Conservation (phyloP, 2,113 vertebrate species). For the Malurus alboscapulatus region DNA sequence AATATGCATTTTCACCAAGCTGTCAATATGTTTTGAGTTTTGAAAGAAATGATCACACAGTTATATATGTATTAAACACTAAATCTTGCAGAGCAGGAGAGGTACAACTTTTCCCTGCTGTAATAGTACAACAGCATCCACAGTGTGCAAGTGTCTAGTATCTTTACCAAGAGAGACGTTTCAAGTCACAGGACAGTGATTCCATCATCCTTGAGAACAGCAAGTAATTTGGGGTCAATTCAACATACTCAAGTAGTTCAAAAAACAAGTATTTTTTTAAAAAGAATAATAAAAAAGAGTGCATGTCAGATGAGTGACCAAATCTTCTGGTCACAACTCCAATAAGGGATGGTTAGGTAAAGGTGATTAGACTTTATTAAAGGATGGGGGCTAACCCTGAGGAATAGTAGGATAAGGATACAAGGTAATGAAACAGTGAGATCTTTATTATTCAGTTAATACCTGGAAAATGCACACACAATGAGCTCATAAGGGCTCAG, state of each 20-base stretch:
- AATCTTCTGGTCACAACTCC: neutral
- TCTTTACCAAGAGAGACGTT: neutral
- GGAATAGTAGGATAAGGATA: neutral
- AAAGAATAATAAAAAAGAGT: neutral
- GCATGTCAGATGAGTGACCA: fast-evolving
- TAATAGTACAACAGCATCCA: neutral
- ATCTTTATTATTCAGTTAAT: neutral
- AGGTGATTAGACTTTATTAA: neutral
- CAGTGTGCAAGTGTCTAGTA: neutral
- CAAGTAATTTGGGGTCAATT: neutral
- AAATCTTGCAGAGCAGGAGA: neutral
- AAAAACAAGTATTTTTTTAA: neutral
- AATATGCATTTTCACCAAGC: neutral
- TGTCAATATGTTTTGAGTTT: neutral
- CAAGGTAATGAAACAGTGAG: neutral
- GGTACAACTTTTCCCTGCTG: neutral
- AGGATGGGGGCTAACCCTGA: neutral
- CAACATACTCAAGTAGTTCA: neutral
- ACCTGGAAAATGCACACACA: neutral
- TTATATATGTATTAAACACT: neutral
- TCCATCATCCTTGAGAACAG: neutral
- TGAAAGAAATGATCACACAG: neutral
- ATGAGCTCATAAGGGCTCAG: neutral
- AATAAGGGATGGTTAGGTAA: neutral
- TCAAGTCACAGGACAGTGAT: neutral